Percentiles rank a stretch among this genome's conserved stretches.
phyloP scores from a whole-genome alignment of 2,888 invertebrate genomes.

The Nymphalis polychloros region DNA sequence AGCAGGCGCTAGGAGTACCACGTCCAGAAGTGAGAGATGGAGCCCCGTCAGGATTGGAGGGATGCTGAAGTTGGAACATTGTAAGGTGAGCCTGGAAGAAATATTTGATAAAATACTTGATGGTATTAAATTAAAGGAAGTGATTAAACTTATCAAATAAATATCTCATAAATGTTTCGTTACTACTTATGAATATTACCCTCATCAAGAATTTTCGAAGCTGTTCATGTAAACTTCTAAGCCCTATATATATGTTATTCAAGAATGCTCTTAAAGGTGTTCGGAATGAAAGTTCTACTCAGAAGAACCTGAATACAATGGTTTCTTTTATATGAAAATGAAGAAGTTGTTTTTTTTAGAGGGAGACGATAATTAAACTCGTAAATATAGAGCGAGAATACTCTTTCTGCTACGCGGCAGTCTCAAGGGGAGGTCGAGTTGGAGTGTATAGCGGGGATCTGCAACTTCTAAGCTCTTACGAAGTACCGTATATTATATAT shows the following conservation, averaged over 20 bases:
- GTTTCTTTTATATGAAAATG: not conserved
- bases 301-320: no score
- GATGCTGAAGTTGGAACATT: conserved; percentile 56
- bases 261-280: no score
- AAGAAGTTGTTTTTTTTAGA: conserved; percentile 60
- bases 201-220: no score
- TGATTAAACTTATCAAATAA: no score
- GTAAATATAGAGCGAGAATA: conserved; percentile 79
- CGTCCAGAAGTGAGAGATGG: conserved; percentile 59
- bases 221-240: no score
- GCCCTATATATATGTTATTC: no score
- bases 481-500: conserved; percentile 47
- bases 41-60: conserved; percentile 44
- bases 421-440: conserved; percentile 82
- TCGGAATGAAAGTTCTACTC: no score
- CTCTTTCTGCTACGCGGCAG: conserved; percentile 83
- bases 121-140: no score
- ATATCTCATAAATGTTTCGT: no score
- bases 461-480: conserved; percentile 75
- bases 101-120: no score
- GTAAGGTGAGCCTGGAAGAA: conserved; percentile 54
- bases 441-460: conserved; percentile 83
- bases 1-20: conserved; percentile 58
- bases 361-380: conserved; percentile 81
- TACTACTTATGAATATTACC: no score